A percentile compares a stretch with the other conserved stretches of the same genome.
Conservation (phyloP, 2,888 invertebrate species). For the Zelleria hepariella region DNA sequence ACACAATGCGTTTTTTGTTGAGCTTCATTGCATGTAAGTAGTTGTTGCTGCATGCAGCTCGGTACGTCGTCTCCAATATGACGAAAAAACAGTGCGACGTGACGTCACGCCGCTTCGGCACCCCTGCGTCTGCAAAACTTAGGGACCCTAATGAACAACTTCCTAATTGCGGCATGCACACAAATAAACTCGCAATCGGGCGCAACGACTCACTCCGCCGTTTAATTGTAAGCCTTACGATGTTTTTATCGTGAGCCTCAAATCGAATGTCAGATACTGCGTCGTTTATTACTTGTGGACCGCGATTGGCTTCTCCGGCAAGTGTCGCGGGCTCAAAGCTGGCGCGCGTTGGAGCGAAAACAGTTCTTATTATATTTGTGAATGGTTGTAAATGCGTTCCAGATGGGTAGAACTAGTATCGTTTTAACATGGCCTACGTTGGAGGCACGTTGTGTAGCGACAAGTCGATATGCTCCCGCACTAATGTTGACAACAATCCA, state of each 20-base stretch:
- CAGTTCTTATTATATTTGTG: constrained; percentile 31
- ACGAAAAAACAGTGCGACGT: constrained; percentile 31
- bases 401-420: not conserved
- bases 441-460: constrained; percentile 23
- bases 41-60: not conserved
- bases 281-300: constrained; percentile 43
- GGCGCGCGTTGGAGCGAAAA: constrained; percentile 25
- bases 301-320: constrained; percentile 19
- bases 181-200: constrained; percentile 64
- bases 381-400: constrained; percentile 19
- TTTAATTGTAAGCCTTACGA: constrained; percentile 64
- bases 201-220: constrained; percentile 40
- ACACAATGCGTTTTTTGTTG: constrained; percentile 13
- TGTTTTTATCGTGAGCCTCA: constrained; percentile 52
- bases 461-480: constrained; percentile 65
- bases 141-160: constrained; percentile 72
- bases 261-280: constrained; percentile 56
- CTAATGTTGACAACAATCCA: constrained; percentile 69
- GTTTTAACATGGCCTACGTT: not conserved
- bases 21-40: not conserved
- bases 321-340: constrained; percentile 1
- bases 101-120: constrained; percentile 57
- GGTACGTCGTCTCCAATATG: not conserved
- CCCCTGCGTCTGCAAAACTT: constrained; percentile 71
- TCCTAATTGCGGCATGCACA: constrained; percentile 69